Conservation (phyloP, 1,140 invertebrate species). For the Bradysia coprophila region DNA sequence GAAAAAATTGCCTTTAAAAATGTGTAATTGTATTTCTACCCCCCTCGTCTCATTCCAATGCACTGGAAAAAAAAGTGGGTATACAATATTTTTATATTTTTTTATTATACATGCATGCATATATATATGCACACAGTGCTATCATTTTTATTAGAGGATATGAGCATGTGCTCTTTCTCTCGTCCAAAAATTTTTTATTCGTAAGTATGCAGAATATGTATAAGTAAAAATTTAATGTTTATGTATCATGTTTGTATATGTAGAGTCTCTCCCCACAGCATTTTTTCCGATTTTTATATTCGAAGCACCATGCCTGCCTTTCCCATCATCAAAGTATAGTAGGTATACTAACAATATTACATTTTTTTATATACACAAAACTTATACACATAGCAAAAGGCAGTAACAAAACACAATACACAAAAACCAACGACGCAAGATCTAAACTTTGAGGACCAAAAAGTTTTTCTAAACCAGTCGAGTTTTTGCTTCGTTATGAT, state of each 20-base stretch:
- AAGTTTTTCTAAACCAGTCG: constrained; percentile 3
- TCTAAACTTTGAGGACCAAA: constrained; percentile 2
- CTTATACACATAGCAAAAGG: neutral
- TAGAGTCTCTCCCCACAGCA: neutral
- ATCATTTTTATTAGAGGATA: too few species aligned
- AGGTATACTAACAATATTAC: too few species aligned
- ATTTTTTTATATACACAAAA: too few species aligned
- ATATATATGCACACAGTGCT: too few species aligned
- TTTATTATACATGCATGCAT: too few species aligned
- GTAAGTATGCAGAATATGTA: too few species aligned
- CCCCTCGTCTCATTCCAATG: neutral
- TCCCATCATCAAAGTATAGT: neutral
- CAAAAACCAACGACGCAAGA: neutral
- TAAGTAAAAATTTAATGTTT: too few species aligned
- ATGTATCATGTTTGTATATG: too few species aligned
- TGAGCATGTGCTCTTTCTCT: neutral
- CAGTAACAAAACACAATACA: neutral
- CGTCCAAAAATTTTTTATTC: too few species aligned
- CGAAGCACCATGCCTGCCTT: neutral
- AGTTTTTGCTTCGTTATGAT: constrained; percentile 3
- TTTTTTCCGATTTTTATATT: neutral
- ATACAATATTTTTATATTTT: too few species aligned
- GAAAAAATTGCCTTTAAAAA: neutral
- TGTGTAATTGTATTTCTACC: neutral
- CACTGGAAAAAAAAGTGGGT: neutral